Conservation (phyloP, 2,797 vertebrate genomes). For the Coracias cyanogaster region DNA sequence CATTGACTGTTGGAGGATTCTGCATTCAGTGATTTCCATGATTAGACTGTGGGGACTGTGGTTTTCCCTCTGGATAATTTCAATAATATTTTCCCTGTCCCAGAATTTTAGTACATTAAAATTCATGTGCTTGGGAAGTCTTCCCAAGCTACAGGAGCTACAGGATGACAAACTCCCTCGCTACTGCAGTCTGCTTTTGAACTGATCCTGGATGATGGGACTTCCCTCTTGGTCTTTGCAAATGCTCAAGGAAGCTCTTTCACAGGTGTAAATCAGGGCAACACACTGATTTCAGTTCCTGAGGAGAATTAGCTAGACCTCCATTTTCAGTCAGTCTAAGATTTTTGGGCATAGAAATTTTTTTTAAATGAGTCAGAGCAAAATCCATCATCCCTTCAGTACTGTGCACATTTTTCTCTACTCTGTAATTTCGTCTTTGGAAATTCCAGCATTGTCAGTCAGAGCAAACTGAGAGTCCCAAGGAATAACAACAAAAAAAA, state of each 20-base stretch:
- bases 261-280: not conserved
- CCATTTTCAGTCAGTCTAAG: not conserved
- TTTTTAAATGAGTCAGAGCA: not conserved
- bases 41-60: not conserved
- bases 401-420: not conserved
- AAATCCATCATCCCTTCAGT: conserved; percentile 2
- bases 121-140: not conserved
- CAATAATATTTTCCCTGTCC: not conserved
- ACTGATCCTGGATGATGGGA: not conserved
- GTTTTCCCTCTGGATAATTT: not conserved
- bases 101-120: conserved; percentile 9
- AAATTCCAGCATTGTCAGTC: conserved; percentile 19
- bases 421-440: conserved; percentile 13
- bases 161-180: not conserved
- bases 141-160: not conserved
- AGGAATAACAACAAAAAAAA: conserved; percentile 25
- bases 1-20: not conserved
- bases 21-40: not conserved
- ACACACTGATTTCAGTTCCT: not conserved
- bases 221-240: not conserved
- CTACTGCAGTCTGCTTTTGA: not conserved
- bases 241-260: not conserved
- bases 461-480: conserved; percentile 1
- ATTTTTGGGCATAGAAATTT: not conserved
- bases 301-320: not conserved